Percentiles rank a stretch among this genome's conserved stretches.
Evolutionary conservation across 1,140 invertebrate genomes (phyloP).

Genomic region (Wiebesia pumilae): DNA sequence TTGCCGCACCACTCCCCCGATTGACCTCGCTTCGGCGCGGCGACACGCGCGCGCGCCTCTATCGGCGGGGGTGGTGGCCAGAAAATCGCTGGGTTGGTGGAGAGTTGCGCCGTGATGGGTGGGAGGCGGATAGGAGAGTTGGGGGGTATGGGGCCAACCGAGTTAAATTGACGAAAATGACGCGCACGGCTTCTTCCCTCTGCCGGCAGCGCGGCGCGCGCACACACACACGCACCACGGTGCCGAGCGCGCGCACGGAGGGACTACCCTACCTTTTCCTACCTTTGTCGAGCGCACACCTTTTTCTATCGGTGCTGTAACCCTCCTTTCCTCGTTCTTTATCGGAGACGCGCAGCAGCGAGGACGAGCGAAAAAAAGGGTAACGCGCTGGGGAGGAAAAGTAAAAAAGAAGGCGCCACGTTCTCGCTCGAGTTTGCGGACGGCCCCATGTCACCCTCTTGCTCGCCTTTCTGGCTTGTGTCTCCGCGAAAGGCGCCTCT

Average conservation of each 20-base stretch:
- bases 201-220: not conserved
- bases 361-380: not conserved
- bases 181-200: slow-evolving; percentile 57
- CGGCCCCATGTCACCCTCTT: not conserved
- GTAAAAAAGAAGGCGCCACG: slow-evolving; percentile 5
- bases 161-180: slow-evolving; percentile 74
- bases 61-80: slow-evolving; percentile 44
- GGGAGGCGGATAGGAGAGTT: slow-evolving; percentile 29
- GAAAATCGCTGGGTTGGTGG: slow-evolving; percentile 24
- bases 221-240: too few relatives aligned
- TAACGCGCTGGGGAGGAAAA: not conserved
- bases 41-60: slow-evolving; percentile 46
- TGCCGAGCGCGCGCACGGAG: not conserved
- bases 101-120: slow-evolving; percentile 8
- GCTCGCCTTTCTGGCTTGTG: not conserved
- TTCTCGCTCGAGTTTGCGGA: not conserved
- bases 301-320: slow-evolving; percentile 7
- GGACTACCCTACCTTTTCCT: slow-evolving; percentile 8
- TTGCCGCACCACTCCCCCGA: slow-evolving; percentile 60
- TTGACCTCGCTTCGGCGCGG: slow-evolving; percentile 70
- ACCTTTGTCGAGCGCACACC: not conserved
- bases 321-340: slow-evolving; percentile 26
- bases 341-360: slow-evolving; percentile 10
- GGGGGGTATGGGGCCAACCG: slow-evolving; percentile 40
- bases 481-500: not conserved